phyloP scores from a whole-genome alignment of 2,888 invertebrate species.

The Euzophera pinguis region DNA sequence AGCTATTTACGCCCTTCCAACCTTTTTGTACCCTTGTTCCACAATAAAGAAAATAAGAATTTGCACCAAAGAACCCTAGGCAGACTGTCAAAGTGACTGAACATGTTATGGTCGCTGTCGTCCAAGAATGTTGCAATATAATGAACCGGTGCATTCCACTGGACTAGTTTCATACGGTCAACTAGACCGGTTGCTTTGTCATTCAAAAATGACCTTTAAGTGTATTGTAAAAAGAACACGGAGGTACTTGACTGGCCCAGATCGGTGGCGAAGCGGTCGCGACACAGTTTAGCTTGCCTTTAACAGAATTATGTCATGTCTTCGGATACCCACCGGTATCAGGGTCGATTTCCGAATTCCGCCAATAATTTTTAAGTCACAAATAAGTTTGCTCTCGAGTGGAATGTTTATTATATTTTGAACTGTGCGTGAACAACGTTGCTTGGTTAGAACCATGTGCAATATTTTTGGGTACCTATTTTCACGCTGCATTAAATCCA shows the following conservation, averaged over 20 bases:
- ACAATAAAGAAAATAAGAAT: neutral
- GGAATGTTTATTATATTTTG: no score
- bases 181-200: slow-evolving; percentile 21
- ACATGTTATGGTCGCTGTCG: slow-evolving; percentile 23
- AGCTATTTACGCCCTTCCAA: no score
- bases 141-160: slow-evolving; percentile 22
- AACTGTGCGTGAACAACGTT: no score
- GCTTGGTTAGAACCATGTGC: no score
- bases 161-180: slow-evolving; percentile 18
- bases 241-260: slow-evolving; percentile 28
- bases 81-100: slow-evolving; percentile 20
- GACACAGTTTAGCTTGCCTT: slow-evolving; percentile 33
- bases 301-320: slow-evolving; percentile 40
- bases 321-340: slow-evolving; percentile 12
- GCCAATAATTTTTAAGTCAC: neutral
- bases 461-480: no score
- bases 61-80: neutral
- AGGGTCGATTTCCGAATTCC: neutral
- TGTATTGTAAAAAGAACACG: slow-evolving; percentile 19
- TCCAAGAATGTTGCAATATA: slow-evolving; percentile 25
- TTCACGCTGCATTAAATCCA: no score
- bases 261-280: slow-evolving; percentile 37
- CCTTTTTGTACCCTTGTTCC: no score
- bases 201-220: slow-evolving; percentile 23
- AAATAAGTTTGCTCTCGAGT: no score